Percentiles rank a stretch among this genome's conserved stretches.
phyloP scores from a whole-genome alignment of 2,113 vertebrate species.

The Callorhinus ursinus region DNA sequence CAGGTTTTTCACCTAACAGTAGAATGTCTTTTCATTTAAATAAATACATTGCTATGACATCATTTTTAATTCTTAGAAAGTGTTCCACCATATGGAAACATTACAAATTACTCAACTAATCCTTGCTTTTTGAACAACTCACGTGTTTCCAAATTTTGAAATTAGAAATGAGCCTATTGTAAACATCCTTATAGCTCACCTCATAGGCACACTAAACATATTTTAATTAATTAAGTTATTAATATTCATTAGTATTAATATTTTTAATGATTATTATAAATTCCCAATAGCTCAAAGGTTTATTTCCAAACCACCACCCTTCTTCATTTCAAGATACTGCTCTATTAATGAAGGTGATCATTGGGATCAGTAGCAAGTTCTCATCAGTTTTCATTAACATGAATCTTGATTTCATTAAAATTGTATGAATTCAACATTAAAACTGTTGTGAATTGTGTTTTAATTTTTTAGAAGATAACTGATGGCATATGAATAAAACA shows the following conservation, averaged over 20 bases:
- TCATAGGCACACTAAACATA: neutral
- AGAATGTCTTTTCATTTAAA: conserved; percentile 27
- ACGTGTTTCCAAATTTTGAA: conserved; percentile 44
- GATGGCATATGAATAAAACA: conserved; percentile 48
- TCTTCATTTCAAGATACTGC: neutral
- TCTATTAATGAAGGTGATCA: neutral
- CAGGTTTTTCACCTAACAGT: neutral
- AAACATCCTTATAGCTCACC: neutral
- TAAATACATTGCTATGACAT: neutral
- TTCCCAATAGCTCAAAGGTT: neutral
- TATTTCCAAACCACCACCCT: neutral
- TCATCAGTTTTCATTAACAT: conserved; percentile 29
- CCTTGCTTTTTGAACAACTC: neutral
- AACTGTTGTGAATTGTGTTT: neutral
- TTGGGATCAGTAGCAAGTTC: neutral
- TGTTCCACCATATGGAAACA: neutral
- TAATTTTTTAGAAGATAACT: conserved; percentile 40
- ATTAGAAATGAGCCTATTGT: neutral
- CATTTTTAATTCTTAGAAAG: conserved; percentile 21
- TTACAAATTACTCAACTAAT: neutral
- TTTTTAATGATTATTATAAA: neutral
- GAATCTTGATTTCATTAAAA: conserved; percentile 66
- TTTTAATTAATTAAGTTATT: conserved; percentile 28
- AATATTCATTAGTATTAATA: neutral
- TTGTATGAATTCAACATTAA: conserved; percentile 55